phyloP scores from a whole-genome alignment of 1,140 invertebrate genomes.

The Yoshiicerus persimilis region DNA sequence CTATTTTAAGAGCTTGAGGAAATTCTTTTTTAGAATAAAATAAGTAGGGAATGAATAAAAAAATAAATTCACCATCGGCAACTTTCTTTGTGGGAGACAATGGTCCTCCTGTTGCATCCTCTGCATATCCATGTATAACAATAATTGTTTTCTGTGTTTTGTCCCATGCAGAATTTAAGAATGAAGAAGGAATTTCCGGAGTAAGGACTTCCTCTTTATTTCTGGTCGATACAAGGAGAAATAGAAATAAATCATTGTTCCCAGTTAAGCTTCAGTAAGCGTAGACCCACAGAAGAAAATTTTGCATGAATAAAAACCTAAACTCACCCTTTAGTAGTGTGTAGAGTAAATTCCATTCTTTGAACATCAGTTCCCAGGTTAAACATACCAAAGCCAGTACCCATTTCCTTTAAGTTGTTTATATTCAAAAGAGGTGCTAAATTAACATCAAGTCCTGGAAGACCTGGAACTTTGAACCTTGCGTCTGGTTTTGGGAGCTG shows the following conservation, averaged over 20 bases:
- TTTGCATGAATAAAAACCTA: neutral
- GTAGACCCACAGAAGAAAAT: neutral
- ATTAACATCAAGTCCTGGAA: neutral
- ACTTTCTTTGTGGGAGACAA: neutral
- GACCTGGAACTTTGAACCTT: neutral
- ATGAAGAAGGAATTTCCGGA: neutral
- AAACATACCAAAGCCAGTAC: neutral
- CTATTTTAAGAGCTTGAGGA: no score
- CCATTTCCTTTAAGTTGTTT: neutral
- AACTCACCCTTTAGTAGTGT: neutral
- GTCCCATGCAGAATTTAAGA: neutral
- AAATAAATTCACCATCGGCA: no score
- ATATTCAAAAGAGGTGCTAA: neutral
- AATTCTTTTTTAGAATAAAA: no score
- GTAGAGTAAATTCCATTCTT: neutral
- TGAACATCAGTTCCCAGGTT: neutral
- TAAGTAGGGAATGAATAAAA: no score
- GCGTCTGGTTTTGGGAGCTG: neutral
- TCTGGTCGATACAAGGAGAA: neutral
- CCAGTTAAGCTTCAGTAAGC: no score
- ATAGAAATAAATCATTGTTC: no score
- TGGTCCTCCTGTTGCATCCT: neutral
- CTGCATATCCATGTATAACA: neutral
- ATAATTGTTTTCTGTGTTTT: neutral
- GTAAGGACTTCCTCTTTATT: neutral